Evolutionary conservation across 2,888 invertebrate genomes (phyloP), one percentile per base, ranked within the genome.

Genomic region (Brachyptera putata): DNA sequence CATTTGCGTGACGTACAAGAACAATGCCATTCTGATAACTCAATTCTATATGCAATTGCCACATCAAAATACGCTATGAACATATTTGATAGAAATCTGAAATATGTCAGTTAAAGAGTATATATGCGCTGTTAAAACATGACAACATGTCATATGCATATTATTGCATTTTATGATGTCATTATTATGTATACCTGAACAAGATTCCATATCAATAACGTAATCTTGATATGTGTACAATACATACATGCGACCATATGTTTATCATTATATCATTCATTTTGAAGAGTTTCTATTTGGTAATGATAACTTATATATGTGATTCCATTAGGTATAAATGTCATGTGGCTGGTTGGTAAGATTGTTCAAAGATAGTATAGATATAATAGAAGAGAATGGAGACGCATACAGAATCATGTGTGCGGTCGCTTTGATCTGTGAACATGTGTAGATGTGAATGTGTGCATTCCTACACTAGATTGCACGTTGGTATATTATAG

Each of bases 351-450:
- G 50, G 16, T 30, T 18, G n/a, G n/a, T 50, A n/a, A 50, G 50
- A 50, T 50, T 30, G 53, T 36, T n/a, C 16, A 2, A 36, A 14
- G 53, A 53, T 53, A 53, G 36, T 13, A n/a, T n/a, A n/a, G n/a
- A n/a, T n/a, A n/a, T n/a, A n/a, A n/a, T n/a, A n/a, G n/a, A n/a
- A 3, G 18, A 18, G 21, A 16, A 36, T 14, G 16, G 53, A 53
- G 53, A 36, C 36, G 53, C 53, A 53, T 53, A 36, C 53, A 46
- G 53, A 34, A 36, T 36, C n/a, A n/a, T n/a, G 22, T n/a, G 21
- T 3, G 53, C 53, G 53, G 53, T 34, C n/a, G 16, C 53, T 53
- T 53, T 53, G 53, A 53, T 7, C 36, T 2, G 22, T 21, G 46
- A 24, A n/a, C n/a, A n/a, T n/a, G n/a, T n/a, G n/a, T n/a, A n/a